Base-by-base conservation (phyloP, 2,797 vertebrate genomes). In the Anguilla anguilla region DNA sequence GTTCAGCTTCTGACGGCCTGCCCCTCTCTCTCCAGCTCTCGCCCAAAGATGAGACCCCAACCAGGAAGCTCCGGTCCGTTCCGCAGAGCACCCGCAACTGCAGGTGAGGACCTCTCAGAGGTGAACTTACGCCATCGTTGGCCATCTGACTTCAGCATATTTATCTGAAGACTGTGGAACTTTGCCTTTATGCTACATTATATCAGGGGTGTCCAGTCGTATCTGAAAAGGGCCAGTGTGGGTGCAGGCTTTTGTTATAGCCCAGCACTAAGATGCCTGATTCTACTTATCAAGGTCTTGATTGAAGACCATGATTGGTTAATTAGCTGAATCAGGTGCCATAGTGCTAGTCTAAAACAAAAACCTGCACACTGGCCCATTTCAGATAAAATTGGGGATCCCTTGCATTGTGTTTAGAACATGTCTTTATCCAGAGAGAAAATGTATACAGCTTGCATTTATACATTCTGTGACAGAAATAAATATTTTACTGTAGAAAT, bases 31-130 rank as follows among this genome's bases (percentile, higher is more conserved):
- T 87, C 0, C 87, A 92, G 90, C 15, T 10, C 1, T 84, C 84
- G 7, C 83, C 87, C 0, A 39, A 28, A 5, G 61, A 0, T 6
- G 55, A 77, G 0, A 0, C 0, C 6, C n/a, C 81, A 3, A 53
- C 87, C 43, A 28, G 22, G 0, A 0, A 67, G 0, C 0, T 86
- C 0, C 3, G 74, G 59, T 35, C 83, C 13, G 7, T 49, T 86
- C 77, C 25, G 84, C 87, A 88, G 4, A 85, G 49, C 43, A 55
- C 72, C 0, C 82, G 0, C 0, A 88, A 87, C 46, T n/a, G 57
- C 88, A 89, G 86, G 85, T 90, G 86, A 69, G 67, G n/a, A 28
- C 11, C 53, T n/a, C 46, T n/a, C 46, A 82, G 79, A 6, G 39
- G 35, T 19, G 4, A 46, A 46, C 6, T 19, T 79, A 1, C 28